Evolutionary conservation across 1,140 invertebrate genomes (phyloP), one percentile per base, ranked within the genome.

Genomic region (Panonychus citri): DNA sequence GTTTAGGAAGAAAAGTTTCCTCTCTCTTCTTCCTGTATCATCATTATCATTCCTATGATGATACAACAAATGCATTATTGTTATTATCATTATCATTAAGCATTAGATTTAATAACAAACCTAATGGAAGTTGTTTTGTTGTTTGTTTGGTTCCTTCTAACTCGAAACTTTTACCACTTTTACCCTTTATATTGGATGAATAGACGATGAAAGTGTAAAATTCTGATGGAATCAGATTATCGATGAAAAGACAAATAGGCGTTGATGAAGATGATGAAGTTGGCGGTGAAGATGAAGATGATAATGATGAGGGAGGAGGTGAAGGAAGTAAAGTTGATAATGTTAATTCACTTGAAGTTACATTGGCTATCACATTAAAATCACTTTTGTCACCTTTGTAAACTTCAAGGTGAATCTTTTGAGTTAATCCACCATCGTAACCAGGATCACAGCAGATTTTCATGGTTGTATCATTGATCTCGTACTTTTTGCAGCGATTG

Each of bases 381-480:
- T 54, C 50, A 34, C 55, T 52, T 21, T 24, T 26, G 3, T 53
- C 27, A 17, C 51, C 50, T 65, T 81, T 80, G 59, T 79, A 75
- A 46, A 83, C 81, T 70, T 86, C 82, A 53, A 86, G 70, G 46
- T 84, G 71, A 68, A 87, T 86, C 64, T 78, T 78, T 68, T 86
- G 83, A 15, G 78, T 74, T 21, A 85, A 73, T 8, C 83, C 83
- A 13, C 84, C 83, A 63, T 88, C 83, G 67, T 86, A 86, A 15
- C 82, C 82, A 65, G 85, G 82, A 1, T 78, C 72, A 66, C 82
- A 86, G 59, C 81, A 76, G 24, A 86, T 76, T 61, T 79, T 75
- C 53, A 85, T 73, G 66, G 59, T 59, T 17, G 50, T 61, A 25
- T 60, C 57, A 37, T 58, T 60, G 43, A 62, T 51, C 49, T 63